Base-by-base conservation (phyloP, 1,140 invertebrate genomes). In the Drosophila leontia region DNA sequence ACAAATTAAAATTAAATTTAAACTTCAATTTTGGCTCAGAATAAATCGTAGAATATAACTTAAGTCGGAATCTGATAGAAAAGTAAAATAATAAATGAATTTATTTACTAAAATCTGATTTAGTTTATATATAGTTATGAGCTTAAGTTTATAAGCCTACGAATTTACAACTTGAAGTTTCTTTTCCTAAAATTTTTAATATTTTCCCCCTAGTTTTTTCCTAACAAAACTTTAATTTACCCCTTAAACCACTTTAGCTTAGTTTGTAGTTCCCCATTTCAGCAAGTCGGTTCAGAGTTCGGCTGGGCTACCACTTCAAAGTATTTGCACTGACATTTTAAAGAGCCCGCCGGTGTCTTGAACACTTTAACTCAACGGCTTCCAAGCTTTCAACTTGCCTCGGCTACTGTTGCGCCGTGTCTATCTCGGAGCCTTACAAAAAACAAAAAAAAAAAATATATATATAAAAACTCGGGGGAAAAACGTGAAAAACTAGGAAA, bases 251-350 rank as follows among this genome's bases (percentile, higher is more conserved):
- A 56, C 53, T 56, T 39, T 56, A 26, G 35, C 19, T 56, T 39
- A n/a, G 32, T 69, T 69, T 42, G 57, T 59, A 11, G 42, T 69
- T 42, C 35, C 59, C 35, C n/a, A 1, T 41, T 51, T 53, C 13
- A 67, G 35, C 29, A 32, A 70, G 32, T 17, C 26, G 47, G 37
- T 37, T 17, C 47, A 67, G 32, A 67, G 67, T 53, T 67, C 47
- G 39, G 45, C 37, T 12, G n/a, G 7, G n/a, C 39, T 13, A 5
- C 48, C 39, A 19, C 39, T 42, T 23, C 4, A 9, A 23, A 26
- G 63, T 70, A 26, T 68, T 51, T 59, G 42, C 47, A 45, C 47
- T 75, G 61, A 60, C 13, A 23, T 23, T 42, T 47, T 75, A 37
- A 70, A 68, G 26, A 32, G 48, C 34, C 39, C 48, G 62, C 39